Base-by-base conservation (phyloP, 2,797 vertebrate genomes). In the Darevskia nairensis region DNA sequence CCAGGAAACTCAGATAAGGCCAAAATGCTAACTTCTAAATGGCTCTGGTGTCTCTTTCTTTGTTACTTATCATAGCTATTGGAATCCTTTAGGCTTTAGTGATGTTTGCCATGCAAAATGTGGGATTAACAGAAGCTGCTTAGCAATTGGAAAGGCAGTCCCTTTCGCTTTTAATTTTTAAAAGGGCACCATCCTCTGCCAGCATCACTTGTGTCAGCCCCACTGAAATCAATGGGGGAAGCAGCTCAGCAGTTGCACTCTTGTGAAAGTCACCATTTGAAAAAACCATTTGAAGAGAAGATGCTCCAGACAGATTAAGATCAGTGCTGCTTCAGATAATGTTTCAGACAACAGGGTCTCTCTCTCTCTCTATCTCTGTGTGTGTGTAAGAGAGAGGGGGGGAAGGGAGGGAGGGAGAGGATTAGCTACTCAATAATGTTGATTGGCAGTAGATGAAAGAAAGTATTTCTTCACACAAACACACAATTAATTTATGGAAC, bases 1-100 rank as follows among this genome's bases (percentile, higher is more conserved):
- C 61, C 32, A 68, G 71, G 72, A 81, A 55, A 46, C 72, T 76
- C 41, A 85, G 88, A 85, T 89, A 89, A 89, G 78, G 71, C 61
- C 81, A 79, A 81, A 68, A 82, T 82, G 81, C 71, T 76, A 82
- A 82, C 66, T 41, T 41, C 61, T 89, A 8, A 55, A 80, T 85
- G 69, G 19, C 59, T 76, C 78, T 75, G 78, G 71, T 75, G 61
- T 68, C 11, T 82, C 59, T 84, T 79, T 46, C n/a, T 85, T 81
- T 39, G 41, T 85, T 50, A 68, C 59, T 55, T 89, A 89, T 85
- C 84, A 68, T 6, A 55, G 78, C 32, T 39, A 21, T 59, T 85
- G 66, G 69, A 76, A 89, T 86, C 32, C 50, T 68, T 68, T 39
- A 25, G 55, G n/a, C 59, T 89, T 41, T 50, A 55, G 44, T 76